A percentile compares a stretch with the other conserved stretches of the same genome.
Evolutionary conservation across 1,140 invertebrate genomes (phyloP).

Genomic region (Agrilus planipennis): DNA sequence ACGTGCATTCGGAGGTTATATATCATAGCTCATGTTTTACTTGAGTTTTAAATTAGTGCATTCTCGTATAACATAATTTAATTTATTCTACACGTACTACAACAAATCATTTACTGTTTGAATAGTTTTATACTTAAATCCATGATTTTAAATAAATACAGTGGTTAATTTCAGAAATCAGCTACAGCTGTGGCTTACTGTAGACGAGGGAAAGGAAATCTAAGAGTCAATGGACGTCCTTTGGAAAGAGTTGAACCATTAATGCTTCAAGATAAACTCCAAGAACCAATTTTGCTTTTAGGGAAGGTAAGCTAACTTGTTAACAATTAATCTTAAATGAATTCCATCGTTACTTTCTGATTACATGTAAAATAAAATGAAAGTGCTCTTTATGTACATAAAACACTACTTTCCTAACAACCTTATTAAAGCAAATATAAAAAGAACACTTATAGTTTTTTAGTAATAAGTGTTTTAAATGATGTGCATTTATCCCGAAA

Average conservation of each 20-base stretch:
- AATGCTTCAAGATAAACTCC: conserved; percentile 91
- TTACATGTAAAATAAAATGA: too few relatives aligned
- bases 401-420: too few relatives aligned
- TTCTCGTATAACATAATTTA: neutral
- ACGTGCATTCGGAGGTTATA: conserved; percentile 8
- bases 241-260: conserved; percentile 90
- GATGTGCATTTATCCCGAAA: conserved; percentile 44
- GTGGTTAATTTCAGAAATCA: conserved; percentile 70
- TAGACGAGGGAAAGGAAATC: conserved; percentile 84
- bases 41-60: conserved; percentile 14
- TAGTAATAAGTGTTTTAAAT: too few relatives aligned
- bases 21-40: conserved; percentile 22
- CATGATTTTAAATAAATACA: too few relatives aligned
- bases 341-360: too few relatives aligned
- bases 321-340: too few relatives aligned
- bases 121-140: too few relatives aligned
- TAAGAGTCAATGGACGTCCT: conserved; percentile 94
- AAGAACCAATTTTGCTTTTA: conserved; percentile 91
- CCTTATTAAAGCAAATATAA: too few relatives aligned
- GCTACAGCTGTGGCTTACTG: conserved; percentile 98
- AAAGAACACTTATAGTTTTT: too few relatives aligned
- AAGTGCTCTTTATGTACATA: too few relatives aligned
- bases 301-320: conserved; percentile 78
- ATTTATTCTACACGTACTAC: neutral
- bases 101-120: conserved; percentile 1